Conservation (phyloP, 1,140 invertebrate species). For the Drosophila teissieri region DNA sequence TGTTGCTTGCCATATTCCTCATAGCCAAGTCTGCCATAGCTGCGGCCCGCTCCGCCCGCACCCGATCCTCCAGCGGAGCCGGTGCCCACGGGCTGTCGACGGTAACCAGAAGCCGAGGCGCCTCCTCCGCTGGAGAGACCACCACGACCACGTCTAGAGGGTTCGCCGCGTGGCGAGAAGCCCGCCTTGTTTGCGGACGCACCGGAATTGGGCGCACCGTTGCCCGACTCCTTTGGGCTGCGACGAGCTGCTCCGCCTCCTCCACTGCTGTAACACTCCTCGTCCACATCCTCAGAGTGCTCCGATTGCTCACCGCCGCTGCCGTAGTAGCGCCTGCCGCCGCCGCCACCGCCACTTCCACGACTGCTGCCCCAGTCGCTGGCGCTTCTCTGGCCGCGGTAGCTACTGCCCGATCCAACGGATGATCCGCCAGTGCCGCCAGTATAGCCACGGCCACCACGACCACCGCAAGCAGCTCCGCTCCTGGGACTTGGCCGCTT, state of each 20-base stretch:
- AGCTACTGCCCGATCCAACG: slow-evolving; percentile 77
- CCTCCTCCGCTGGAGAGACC: slow-evolving; percentile 84
- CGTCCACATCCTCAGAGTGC: slow-evolving; percentile 78
- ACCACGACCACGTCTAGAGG: slow-evolving; percentile 91
- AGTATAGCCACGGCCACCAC: slow-evolving; percentile 51
- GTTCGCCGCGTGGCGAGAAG: slow-evolving; percentile 93
- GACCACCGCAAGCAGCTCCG: slow-evolving; percentile 56
- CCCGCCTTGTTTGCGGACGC: slow-evolving; percentile 57
- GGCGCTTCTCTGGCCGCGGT: slow-evolving; percentile 61
- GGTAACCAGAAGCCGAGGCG: slow-evolving; percentile 20
- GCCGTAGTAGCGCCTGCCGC: slow-evolving; percentile 65
- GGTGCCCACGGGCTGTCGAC: slow-evolving; percentile 18
- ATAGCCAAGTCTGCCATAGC: slow-evolving; percentile 87
- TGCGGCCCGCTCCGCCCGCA: slow-evolving; percentile 21
- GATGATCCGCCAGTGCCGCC: slow-evolving; percentile 33
- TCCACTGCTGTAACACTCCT: slow-evolving; percentile 69
- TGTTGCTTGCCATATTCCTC: slow-evolving; percentile 81
- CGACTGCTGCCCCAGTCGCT: slow-evolving; percentile 67
- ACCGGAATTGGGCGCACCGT: slow-evolving; percentile 13
- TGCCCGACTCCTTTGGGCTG: slow-evolving; percentile 55
- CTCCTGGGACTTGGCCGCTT: slow-evolving; percentile 81
- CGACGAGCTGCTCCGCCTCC: slow-evolving; percentile 56
- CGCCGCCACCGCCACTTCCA: slow-evolving; percentile 30
- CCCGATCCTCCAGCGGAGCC: slow-evolving; percentile 23
- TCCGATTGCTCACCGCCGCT: slow-evolving; percentile 71